Evolutionary conservation across 1,140 invertebrate genomes (phyloP), one percentile per base, ranked within the genome.

Genomic region (Trachymyrmex septentrionalis): DNA sequence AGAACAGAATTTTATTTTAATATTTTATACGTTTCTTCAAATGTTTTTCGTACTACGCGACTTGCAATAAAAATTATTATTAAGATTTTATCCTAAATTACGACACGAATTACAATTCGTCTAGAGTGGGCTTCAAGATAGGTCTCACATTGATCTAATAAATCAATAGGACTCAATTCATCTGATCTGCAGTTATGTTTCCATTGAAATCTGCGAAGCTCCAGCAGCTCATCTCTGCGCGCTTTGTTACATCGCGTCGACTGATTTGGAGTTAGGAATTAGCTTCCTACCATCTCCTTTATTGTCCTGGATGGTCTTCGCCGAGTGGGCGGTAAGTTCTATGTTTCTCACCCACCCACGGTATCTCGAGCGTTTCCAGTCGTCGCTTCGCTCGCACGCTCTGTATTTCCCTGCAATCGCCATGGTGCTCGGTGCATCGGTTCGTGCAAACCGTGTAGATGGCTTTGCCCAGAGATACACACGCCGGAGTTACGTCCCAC

Each of bases 331-430:
- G 64, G 24, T 53, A n/a, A 61, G 55, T 66, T 82, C 19, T 59
- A 12, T 38, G 50, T 59, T 72, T 82, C 78, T 72, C 78, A 44
- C 34, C 55, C n/a, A 84, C 69, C 55, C 27, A 84, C 69, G 80
- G n/a, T 86, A 50, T 80, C 55, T 53, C n/a, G 81, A 63, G 50
- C 55, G 53, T 75, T 57, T 82, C 67, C 80, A 82, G 53, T 61
- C 69, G n/a, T 19, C 80, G 80, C 53, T 66, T 59, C 34, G 64
- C 66, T 81, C 48, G 48, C 75, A 48, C 75, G 75, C 80, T 63
- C 38, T 24, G 38, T 14, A 34, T 75, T 84, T 84, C 66, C 24
- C 30, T 14, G 77, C 67, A 19, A n/a, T 57, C 30, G 78, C 44
- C 53, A 21, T 16, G 59, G 2, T 2, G 76, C 53, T 50, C 48